phyloP scores from a whole-genome alignment of 2,113 vertebrate species.

The Chascanopsetta lugubris region DNA sequence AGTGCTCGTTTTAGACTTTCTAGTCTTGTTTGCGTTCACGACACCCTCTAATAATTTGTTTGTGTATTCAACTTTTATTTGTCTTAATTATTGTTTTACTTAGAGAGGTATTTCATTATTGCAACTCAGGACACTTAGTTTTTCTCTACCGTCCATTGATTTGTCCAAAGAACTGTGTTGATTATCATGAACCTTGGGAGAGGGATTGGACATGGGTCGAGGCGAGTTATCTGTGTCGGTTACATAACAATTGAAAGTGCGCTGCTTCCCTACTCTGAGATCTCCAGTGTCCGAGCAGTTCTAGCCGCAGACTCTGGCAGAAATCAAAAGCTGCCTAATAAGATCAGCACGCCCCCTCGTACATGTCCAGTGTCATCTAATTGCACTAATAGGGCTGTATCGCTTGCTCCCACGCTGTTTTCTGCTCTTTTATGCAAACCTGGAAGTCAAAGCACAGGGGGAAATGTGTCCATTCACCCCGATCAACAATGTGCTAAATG shows the following conservation, averaged over 20 bases:
- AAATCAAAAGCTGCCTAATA: constrained; percentile 7
- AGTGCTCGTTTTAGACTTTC: no score
- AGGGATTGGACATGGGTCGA: no score
- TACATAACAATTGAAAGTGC: background rate
- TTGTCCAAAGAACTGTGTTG: no score
- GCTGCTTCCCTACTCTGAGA: background rate
- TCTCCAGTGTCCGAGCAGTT: background rate
- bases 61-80: no score
- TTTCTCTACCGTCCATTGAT: no score
- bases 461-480: constrained; percentile 43
- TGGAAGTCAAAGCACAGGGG: constrained; percentile 49
- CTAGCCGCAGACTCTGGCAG: background rate
- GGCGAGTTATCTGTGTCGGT: no score
- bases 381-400: constrained; percentile 5
- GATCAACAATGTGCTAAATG: constrained; percentile 70
- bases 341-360: background rate
- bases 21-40: no score
- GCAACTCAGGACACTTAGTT: no score
- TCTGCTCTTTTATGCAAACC: constrained; percentile 47
- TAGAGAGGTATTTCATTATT: no score
- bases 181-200: no score
- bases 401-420: constrained; percentile 36
- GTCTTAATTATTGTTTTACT: no score
- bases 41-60: no score
- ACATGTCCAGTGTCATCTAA: constrained; percentile 4